Percentiles rank a stretch among this genome's conserved stretches.
phyloP scores from a whole-genome alignment of 2,797 vertebrate genomes.

The Coendou prehensilis region DNA sequence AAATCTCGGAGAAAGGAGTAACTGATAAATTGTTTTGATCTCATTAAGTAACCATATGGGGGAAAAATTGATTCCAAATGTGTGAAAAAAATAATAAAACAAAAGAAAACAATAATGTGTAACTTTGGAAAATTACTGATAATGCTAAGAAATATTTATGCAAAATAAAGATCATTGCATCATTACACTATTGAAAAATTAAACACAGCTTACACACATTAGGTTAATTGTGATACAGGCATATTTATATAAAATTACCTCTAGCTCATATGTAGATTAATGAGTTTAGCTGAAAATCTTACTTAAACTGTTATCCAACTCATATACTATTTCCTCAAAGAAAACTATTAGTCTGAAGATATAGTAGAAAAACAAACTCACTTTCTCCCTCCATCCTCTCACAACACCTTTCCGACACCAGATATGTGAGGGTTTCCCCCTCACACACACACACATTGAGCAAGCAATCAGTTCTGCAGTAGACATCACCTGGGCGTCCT shows the following conservation, averaged over 20 bases:
- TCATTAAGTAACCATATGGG: not conserved
- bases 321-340: not conserved
- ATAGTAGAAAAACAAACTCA: not conserved
- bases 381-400: not conserved
- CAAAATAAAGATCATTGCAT: not conserved
- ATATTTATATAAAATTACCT: not conserved
- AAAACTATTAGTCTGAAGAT: not conserved
- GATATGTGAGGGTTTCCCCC: not conserved
- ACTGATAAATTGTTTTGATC: conserved; percentile 1
- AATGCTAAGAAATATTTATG: conserved; percentile 17
- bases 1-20: not conserved
- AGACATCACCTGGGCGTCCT: not conserved
- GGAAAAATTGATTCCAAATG: not conserved
- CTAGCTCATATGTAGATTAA: not conserved
- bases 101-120: not conserved
- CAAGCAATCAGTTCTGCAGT: not conserved
- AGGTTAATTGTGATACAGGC: not conserved
- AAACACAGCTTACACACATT: not conserved
- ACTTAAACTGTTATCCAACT: not conserved
- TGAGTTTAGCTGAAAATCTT: not conserved
- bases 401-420: not conserved
- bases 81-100: not conserved
- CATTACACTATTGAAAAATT: not conserved
- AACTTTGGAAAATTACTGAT: not conserved
- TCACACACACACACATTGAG: not conserved